Evolutionary conservation across 92 coral and sea anemone genomes (phyloP).

Genomic region (Ricordea florida): DNA sequence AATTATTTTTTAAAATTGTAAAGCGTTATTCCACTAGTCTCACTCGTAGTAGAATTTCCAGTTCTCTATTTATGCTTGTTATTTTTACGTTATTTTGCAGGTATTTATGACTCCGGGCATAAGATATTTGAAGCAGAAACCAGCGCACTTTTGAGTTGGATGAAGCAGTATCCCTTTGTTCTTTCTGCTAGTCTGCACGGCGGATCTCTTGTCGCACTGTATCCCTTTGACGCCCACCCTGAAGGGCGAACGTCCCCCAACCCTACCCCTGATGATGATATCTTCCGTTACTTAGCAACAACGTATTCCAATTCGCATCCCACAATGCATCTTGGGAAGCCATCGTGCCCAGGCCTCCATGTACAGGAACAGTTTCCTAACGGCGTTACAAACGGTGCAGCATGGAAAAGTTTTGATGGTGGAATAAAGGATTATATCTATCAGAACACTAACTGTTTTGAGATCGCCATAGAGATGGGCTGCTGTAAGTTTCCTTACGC

Average conservation of each 20-base stretch:
- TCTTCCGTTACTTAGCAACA: constrained; percentile 85
- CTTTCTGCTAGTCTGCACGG: constrained; percentile 91
- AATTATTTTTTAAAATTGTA: not conserved
- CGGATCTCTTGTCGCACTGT: constrained; percentile 85
- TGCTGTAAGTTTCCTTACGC: constrained; percentile 96
- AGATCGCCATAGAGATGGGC: constrained; percentile 79
- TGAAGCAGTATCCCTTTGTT: constrained; percentile 77
- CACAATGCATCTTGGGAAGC: constrained; percentile 96
- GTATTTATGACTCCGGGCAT: constrained; percentile 23
- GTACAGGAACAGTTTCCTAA: constrained; percentile 76
- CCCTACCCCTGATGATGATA: constrained; percentile 89
- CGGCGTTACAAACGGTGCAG: constrained; percentile 88
- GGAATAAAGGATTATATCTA: constrained; percentile 88
- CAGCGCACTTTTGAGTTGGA: constrained; percentile 79
- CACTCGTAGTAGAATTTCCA: not conserved
- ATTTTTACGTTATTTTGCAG: constrained; percentile 26
- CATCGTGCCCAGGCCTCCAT: constrained; percentile 90
- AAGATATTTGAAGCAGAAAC: constrained; percentile 80
- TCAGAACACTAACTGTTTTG: constrained; percentile 82
- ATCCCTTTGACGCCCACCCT: constrained; percentile 83
- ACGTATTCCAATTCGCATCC: constrained; percentile 89
- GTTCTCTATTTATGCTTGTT: not conserved
- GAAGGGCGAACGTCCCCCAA: constrained; percentile 56
- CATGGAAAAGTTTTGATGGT: constrained; percentile 63
- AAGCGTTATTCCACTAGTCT: not conserved